These are phyloP conservation scores for Caenorhabditis briggsae DNA, from an alignment of 1,140 invertebrate species.

Conservation along the genomic window DNA sequence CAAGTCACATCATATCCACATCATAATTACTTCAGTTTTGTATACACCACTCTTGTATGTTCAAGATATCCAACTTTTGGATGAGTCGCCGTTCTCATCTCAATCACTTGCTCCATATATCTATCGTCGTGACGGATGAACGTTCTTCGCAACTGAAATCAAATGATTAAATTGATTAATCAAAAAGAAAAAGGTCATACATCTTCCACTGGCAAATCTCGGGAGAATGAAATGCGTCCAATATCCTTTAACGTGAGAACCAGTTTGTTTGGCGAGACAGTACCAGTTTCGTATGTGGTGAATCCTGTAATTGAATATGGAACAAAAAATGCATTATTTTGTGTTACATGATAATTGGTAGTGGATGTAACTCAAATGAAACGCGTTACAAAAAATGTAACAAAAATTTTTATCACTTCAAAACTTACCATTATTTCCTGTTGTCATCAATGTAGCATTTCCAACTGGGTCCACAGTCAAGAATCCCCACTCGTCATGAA, in stretches of 20 bases:
- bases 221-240: conserved; percentile 77
- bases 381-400: no score
- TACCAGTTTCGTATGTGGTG: conserved; percentile 77
- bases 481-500: conserved; percentile 78
- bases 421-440: conserved; percentile 75
- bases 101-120: conserved; percentile 77
- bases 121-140: conserved; percentile 77
- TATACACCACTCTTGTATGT: conserved; percentile 77
- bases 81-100: conserved; percentile 78
- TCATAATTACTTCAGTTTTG: conserved; percentile 64
- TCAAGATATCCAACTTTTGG: conserved; percentile 77
- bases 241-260: conserved; percentile 77
- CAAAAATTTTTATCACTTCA: no score
- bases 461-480: conserved; percentile 76
- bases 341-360: conserved; percentile 11
- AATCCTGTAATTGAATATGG: conserved; percentile 70
- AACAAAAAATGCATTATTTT: conserved; percentile 8
- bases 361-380: no score
- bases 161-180: background rate
- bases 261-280: conserved; percentile 72
- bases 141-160: conserved; percentile 74
- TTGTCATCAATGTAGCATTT: conserved; percentile 77
- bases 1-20: background rate
- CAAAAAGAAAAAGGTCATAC: conserved; percentile 62
- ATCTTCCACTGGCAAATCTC: conserved; percentile 78